Base-by-base conservation (phyloP, 37 sponge, comb jelly and placozoan species). In the Ianthella basta region DNA sequence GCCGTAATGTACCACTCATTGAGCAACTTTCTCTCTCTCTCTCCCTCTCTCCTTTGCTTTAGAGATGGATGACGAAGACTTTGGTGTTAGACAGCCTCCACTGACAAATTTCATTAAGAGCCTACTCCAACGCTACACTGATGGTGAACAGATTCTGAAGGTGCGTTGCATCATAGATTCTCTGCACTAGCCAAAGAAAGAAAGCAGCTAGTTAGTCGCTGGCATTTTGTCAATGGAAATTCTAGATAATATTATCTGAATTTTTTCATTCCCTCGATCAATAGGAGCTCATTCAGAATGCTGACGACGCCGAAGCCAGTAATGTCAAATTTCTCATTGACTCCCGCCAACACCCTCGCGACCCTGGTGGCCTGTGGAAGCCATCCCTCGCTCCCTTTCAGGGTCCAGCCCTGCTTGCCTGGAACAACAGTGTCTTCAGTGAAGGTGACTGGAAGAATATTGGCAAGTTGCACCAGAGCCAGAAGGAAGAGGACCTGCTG, bases 261-360 rank as follows among this genome's bases (percentile, higher is more conserved):
- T n/a, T 44, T 3, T 44, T 44, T 44, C 50, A 44, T 44, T 44
- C n/a, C n/a, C n/a, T n/a, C n/a, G n/a, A n/a, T n/a, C n/a, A n/a
- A n/a, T 60, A 86, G 92, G 92, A 93, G 82, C 66, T 93, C 63
- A 87, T 93, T 33, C 93, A 93, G 72, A 93, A 93, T 84, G 93
- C 93, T 72, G 93, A 93, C 82, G 94, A 94, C 84, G 94, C 94
- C 56, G 91, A 84, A 36, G 94, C 94, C 0, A 83, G 50, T 27
- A 56, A 25, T 67, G 88, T 94, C 4, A 69, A 81, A 55, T 94
- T 94, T 81, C 61, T 79, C 55, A 41, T 94, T 34, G 91, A 94
- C 75, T 19, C 32, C 24, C 86, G 91, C 20, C 86, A 83, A 34
- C 91, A 94, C 67, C 37, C 80, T 8, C 29, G 24, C 23, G 83